These are phyloP conservation scores for Saguinus imperator DNA, from an alignment of 2,113 vertebrate species.

Conservation along the genomic window DNA sequence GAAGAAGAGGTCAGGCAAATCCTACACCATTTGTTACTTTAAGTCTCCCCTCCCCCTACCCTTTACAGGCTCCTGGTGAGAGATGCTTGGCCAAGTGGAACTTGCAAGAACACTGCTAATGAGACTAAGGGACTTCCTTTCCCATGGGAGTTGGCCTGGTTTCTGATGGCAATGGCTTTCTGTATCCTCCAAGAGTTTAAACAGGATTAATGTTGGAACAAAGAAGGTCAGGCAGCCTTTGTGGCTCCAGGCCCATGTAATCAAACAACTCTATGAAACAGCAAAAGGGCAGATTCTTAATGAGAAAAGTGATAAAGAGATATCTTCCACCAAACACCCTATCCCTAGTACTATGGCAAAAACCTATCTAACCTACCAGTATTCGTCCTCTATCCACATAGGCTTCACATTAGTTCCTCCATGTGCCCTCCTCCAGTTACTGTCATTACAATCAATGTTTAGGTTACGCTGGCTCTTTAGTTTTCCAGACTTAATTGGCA, in stretches of 20 bases:
- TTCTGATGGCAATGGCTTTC: neutral
- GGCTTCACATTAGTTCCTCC: neutral
- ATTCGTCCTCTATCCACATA: neutral
- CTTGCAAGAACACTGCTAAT: slow-evolving; percentile 9
- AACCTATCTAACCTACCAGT: neutral
- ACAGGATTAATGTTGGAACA: neutral
- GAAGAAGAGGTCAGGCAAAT: neutral
- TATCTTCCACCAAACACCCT: neutral
- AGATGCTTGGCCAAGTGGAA: neutral
- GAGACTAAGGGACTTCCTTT: neutral
- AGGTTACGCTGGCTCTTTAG: neutral
- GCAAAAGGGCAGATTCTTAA: neutral
- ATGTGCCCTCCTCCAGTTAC: neutral
- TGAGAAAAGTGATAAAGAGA: neutral
- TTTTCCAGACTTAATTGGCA: neutral
- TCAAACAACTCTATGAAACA: neutral
- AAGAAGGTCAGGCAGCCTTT: neutral
- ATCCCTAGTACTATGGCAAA: neutral
- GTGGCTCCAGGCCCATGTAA: neutral
- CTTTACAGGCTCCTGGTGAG: neutral
- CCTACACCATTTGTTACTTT: neutral
- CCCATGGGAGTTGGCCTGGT: neutral
- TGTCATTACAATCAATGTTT: neutral
- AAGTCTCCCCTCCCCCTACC: neutral
- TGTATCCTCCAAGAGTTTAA: neutral